These are phyloP conservation scores for Aleiodes sp. DNA, from an alignment of 1,140 invertebrate genomes.

Conservation along the genomic window DNA sequence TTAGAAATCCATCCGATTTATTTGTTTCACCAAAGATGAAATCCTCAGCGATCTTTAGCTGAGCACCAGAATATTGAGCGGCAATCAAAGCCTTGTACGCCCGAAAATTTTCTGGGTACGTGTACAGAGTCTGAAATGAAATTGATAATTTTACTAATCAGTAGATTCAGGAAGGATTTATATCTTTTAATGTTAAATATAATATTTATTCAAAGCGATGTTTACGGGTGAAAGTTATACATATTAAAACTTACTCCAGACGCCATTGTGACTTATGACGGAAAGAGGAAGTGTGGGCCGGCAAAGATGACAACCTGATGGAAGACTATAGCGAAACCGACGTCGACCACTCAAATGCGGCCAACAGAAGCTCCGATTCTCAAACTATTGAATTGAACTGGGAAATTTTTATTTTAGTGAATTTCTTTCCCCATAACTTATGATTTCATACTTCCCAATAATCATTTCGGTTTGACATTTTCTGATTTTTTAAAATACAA, in stretches of 20 bases:
- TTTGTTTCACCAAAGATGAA: constrained; percentile 96
- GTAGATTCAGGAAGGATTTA: constrained; percentile 32
- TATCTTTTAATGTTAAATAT: not conserved
- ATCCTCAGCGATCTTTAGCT: constrained; percentile 83
- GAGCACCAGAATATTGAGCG: constrained; percentile 90
- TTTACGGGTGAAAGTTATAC: constrained; percentile 56
- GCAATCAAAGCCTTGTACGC: constrained; percentile 94
- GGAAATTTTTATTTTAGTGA: too few relatives aligned
- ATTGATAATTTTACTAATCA: constrained; percentile 62
- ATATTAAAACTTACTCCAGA: constrained; percentile 67
- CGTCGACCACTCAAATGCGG: too few relatives aligned
- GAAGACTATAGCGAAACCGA: not conserved
- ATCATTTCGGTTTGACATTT: too few relatives aligned
- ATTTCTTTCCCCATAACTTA: too few relatives aligned
- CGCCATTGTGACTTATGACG: constrained; percentile 65
- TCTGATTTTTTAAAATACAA: too few relatives aligned
- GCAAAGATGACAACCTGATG: constrained; percentile 47
- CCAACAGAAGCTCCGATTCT: too few relatives aligned
- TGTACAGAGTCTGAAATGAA: constrained; percentile 92
- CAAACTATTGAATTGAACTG: too few relatives aligned
- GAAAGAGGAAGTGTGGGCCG: constrained; percentile 65
- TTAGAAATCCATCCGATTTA: constrained; percentile 84
- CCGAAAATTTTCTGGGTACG: constrained; percentile 95
- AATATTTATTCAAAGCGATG: constrained; percentile 49
- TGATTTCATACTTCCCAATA: too few relatives aligned